A percentile compares a stretch with the other conserved stretches of the same genome.
phyloP scores from a whole-genome alignment of 2,797 vertebrate genomes.

The Pogoniulus pusillus region DNA sequence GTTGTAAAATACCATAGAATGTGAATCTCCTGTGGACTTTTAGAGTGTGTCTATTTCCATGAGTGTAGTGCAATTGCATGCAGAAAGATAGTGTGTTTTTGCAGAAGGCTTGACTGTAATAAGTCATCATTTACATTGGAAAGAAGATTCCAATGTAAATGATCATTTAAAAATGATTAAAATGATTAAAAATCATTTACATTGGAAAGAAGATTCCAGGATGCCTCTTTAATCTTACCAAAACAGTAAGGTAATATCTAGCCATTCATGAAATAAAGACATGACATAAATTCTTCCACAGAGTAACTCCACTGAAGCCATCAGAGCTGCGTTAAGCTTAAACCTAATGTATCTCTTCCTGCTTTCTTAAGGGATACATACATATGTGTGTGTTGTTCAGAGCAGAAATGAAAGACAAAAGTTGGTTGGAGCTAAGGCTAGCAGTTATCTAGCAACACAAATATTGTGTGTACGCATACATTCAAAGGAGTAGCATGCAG shows the following conservation, averaged over 20 bases:
- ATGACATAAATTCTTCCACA: constrained; percentile 48
- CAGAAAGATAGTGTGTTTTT: neutral
- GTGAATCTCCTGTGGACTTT: neutral
- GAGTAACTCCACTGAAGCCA: constrained; percentile 30
- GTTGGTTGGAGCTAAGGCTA: neutral
- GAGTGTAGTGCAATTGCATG: neutral
- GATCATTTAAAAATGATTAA: no score
- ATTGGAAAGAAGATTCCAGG: constrained; percentile 1
- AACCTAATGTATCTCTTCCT: constrained; percentile 42
- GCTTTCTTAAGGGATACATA: neutral
- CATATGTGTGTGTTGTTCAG: neutral
- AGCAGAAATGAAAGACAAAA: neutral
- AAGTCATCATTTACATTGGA: constrained; percentile 28
- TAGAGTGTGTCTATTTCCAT: neutral
- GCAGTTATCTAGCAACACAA: neutral
- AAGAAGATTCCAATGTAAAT: no score
- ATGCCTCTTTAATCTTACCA: constrained; percentile 52
- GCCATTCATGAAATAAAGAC: constrained; percentile 41
- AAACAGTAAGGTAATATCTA: constrained; percentile 28
- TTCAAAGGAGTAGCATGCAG: neutral
- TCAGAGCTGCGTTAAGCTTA: constrained; percentile 45
- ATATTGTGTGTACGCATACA: neutral
- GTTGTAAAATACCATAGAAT: neutral
- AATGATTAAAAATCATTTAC: no score
- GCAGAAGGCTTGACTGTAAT: neutral